Conservation (phyloP, 2,113 vertebrate genomes). For the Oryctolagus cuniculus region mOryCun1.1 NC_091448.1:25324001-25324500, state of each 20-base stretch:
- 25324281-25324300: background rate
- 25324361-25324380: background rate
- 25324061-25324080: background rate
- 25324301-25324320: background rate
- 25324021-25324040: background rate
- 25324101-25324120: background rate
- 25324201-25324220: background rate
- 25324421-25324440: background rate
- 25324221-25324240: background rate
- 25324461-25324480: background rate
- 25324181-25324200: background rate
- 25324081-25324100: background rate
- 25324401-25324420: background rate
- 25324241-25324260: background rate
- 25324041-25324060: fast-evolving
- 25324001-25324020: fast-evolving
- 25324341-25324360: background rate
- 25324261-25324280: background rate
- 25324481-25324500: background rate
- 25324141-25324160: background rate
- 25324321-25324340: background rate
- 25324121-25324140: background rate
- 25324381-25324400: background rate
- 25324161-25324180: background rate
- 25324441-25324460: background rate